Evolutionary conservation across 1,140 invertebrate genomes (phyloP).

Genomic region (Cydia splendana): DNA sequence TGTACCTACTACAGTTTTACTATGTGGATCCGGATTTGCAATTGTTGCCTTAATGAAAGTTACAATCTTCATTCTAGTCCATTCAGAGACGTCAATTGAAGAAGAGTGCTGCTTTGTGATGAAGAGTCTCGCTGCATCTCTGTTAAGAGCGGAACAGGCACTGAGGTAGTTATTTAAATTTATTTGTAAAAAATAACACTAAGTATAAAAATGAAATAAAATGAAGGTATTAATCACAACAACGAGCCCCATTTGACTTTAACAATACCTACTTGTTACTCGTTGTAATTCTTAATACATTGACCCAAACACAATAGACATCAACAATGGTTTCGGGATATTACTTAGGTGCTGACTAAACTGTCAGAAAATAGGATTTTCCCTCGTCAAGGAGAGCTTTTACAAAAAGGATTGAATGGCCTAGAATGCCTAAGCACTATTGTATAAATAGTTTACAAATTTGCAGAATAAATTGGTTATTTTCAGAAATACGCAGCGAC

Average conservation of each 20-base stretch:
- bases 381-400: constrained; percentile 4
- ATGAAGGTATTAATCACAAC: neutral
- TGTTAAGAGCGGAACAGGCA: constrained; percentile 51
- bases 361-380: constrained; percentile 5
- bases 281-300: neutral
- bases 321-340: neutral
- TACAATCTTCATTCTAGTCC: constrained; percentile 33
- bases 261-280: neutral
- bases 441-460: neutral
- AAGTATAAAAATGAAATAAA: neutral
- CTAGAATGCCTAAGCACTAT: neutral
- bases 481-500: constrained; percentile 48
- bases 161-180: constrained; percentile 49
- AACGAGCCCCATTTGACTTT: neutral
- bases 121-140: constrained; percentile 49
- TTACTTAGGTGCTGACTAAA: neutral
- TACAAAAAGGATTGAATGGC: constrained; percentile 20
- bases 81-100: constrained; percentile 44
- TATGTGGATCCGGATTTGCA: neutral
- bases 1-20: too few relatives aligned
- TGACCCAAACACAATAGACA: neutral
- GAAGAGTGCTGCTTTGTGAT: constrained; percentile 58
- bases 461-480: neutral
- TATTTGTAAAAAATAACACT: neutral
- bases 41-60: too few relatives aligned